Conservation (phyloP, 2,797 vertebrate genomes). For the Crocidura indochinensis region DNA sequence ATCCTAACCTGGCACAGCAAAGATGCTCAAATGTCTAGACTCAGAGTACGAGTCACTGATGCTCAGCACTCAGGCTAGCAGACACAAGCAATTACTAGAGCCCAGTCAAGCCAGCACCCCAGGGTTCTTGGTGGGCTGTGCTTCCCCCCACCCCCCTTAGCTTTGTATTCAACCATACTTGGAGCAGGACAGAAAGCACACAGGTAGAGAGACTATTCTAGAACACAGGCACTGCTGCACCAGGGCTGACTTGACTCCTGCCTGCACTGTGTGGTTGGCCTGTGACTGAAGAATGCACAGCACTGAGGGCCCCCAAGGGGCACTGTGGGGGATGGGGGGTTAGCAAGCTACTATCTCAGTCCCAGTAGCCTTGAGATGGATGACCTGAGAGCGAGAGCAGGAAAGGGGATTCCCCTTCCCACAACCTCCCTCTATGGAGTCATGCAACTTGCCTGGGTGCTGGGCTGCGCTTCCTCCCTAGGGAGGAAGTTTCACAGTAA, state of each 20-base stretch:
- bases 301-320: too few species aligned
- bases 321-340: too few species aligned
- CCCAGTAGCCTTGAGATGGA: too few species aligned
- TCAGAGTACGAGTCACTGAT: neutral
- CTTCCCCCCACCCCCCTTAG: neutral
- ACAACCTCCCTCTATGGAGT: neutral
- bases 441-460: neutral
- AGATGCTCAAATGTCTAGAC: neutral
- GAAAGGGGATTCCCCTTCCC: neutral
- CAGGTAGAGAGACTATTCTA: neutral
- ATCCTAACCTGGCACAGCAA: neutral
- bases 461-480: neutral
- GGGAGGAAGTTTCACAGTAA: conserved; percentile 67
- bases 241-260: too few species aligned
- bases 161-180: neutral
- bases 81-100: neutral
- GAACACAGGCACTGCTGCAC: neutral
- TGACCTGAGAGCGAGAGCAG: neutral
- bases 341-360: too few species aligned
- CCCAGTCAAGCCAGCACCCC: neutral
- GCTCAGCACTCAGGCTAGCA: neutral
- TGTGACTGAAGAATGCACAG: too few species aligned
- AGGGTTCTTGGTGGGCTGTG: neutral
- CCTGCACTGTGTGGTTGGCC: too few species aligned
- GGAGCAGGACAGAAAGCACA: neutral